A percentile compares a stretch with the other conserved stretches of the same genome.
These are phyloP conservation scores for Antitype chi DNA, from an alignment of 2,888 invertebrate species.

Conservation along the genomic window DNA sequence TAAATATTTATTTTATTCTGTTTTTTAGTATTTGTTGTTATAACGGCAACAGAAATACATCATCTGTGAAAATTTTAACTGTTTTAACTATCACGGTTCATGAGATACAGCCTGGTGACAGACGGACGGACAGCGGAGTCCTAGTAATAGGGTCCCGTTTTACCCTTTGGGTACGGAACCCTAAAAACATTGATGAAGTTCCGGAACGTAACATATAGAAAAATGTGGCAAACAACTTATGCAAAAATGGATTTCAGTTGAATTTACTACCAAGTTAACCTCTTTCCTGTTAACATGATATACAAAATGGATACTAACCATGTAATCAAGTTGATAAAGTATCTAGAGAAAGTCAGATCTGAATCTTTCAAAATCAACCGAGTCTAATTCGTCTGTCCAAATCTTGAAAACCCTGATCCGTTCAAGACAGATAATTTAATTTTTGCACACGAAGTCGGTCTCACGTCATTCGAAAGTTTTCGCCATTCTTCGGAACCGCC, in stretches of 20 bases:
- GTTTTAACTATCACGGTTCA: too few species aligned
- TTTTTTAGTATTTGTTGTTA: too few species aligned
- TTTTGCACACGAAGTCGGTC: slow-evolving; percentile 40
- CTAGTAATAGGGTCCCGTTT: too few species aligned
- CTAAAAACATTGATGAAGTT: not conserved
- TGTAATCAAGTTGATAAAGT: slow-evolving; percentile 21
- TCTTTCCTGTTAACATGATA: not conserved
- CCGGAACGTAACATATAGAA: not conserved
- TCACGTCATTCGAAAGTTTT: slow-evolving; percentile 60
- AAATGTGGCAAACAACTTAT: not conserved
- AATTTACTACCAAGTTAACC: not conserved
- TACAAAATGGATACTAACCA: not conserved
- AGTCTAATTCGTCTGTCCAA: slow-evolving; percentile 17
- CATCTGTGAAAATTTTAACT: too few species aligned
- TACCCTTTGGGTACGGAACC: too few species aligned
- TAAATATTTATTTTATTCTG: too few species aligned
- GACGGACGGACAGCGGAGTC: too few species aligned
- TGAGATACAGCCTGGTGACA: too few species aligned
- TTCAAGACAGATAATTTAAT: slow-evolving; percentile 24
- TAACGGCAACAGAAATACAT: too few species aligned
- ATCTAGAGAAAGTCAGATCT: slow-evolving; percentile 14
- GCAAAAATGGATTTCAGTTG: not conserved
- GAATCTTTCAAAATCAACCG: slow-evolving; percentile 29
- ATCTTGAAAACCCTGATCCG: slow-evolving; percentile 35
- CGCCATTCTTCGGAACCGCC: slow-evolving; percentile 47